Conservation (phyloP, 64 coral and sea anemone species). For the Stichodactyla mertensii region DNA sequence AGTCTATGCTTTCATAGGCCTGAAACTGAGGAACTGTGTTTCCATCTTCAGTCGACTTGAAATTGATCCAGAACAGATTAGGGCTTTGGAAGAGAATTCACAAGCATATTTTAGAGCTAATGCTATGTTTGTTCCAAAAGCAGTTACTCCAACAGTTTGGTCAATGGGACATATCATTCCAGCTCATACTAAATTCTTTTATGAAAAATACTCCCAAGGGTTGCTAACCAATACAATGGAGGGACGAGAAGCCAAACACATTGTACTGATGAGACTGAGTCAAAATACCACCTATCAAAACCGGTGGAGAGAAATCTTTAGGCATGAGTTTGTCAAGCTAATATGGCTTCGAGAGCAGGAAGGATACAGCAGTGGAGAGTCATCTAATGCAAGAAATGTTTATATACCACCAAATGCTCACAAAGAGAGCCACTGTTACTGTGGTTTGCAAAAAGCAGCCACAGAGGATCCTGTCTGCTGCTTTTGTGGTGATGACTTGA, state of each 20-base stretch:
- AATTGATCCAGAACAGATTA: background rate
- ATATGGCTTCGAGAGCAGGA: constrained; percentile 43
- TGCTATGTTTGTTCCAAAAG: constrained; percentile 5
- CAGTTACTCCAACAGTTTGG: constrained; percentile 29
- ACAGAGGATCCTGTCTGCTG: constrained; percentile 10
- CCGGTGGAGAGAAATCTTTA: constrained; percentile 43
- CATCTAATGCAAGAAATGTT: constrained; percentile 6
- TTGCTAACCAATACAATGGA: constrained; percentile 54
- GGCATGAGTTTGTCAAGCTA: constrained; percentile 52
- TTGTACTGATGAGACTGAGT: constrained; percentile 28
- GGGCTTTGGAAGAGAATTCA: too few relatives aligned
- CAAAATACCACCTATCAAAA: constrained; percentile 45
- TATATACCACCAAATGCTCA: constrained; percentile 30
- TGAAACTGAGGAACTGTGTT: constrained; percentile 43
- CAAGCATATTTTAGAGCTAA: constrained; percentile 18
- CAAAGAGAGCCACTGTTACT: constrained; percentile 34
- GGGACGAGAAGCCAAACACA: constrained; percentile 46
- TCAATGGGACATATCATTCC: constrained; percentile 18
- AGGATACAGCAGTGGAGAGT: background rate
- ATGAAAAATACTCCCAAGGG: constrained; percentile 35
- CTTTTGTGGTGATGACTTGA: constrained; percentile 8
- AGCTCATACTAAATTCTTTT: constrained; percentile 19
- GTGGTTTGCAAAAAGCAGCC: constrained; percentile 43
- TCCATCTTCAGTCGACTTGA: constrained; percentile 54
- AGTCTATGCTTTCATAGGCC: constrained; percentile 43